Conservation (phyloP, 2,797 vertebrate genomes). For the Tachyglossus aculeatus region DNA sequence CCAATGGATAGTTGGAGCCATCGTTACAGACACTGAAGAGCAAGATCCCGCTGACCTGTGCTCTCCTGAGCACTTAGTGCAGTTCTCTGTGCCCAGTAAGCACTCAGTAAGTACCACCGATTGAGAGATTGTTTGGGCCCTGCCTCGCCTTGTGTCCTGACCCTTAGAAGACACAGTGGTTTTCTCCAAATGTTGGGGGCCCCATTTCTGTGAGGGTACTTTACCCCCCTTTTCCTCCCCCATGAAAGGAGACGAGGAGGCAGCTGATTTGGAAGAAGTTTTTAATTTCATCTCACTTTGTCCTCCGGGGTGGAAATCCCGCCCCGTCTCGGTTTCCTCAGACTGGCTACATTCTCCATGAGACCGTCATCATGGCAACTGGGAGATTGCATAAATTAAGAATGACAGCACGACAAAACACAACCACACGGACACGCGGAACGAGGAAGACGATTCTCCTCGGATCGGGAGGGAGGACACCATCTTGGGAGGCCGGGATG, state of each 20-base stretch:
- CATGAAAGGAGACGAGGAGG: constrained; percentile 37
- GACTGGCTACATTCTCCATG: constrained; percentile 57
- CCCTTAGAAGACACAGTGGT: no score
- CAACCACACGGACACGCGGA: constrained; percentile 54
- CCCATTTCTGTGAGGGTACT: no score
- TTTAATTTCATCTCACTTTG: constrained; percentile 63
- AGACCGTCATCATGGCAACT: background rate
- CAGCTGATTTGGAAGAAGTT: constrained; percentile 35
- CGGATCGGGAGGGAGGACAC: background rate
- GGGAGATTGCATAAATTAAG: constrained; percentile 48
- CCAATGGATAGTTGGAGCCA: no score
- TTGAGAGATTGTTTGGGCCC: no score
- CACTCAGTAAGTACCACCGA: no score
- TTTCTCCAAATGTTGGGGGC: no score
- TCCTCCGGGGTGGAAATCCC: constrained; percentile 49
- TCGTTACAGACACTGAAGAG: no score
- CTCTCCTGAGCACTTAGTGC: no score
- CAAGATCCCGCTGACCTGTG: no score
- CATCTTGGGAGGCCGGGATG: background rate
- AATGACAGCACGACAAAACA: constrained; percentile 70
- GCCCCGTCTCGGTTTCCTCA: constrained; percentile 19
- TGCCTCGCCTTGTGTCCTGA: no score
- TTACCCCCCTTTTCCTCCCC: no score
- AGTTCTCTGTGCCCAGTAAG: no score
- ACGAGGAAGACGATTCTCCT: constrained; percentile 25